These are phyloP conservation scores for Coboldia fuscipes DNA, from an alignment of 1,140 invertebrate species.

Conservation along the genomic window DNA sequence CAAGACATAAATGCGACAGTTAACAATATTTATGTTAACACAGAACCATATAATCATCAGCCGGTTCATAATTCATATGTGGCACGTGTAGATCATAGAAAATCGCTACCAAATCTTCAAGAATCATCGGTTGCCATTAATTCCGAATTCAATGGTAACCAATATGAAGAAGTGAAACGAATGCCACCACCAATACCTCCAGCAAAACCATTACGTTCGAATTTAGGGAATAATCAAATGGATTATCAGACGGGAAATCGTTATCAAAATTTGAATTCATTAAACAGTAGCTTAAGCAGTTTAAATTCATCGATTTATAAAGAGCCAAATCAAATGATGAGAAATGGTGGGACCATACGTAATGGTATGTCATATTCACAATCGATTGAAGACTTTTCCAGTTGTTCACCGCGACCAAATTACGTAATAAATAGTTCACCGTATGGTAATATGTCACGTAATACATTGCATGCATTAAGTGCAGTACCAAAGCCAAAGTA, in stretches of 20 bases:
- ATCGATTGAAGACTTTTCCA: constrained; percentile 1
- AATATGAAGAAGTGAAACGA: neutral
- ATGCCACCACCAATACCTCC: constrained; percentile 11
- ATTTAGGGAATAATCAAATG: constrained; percentile 4
- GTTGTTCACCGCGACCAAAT: neutral
- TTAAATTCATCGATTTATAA: no score
- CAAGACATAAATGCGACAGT: constrained; percentile 28
- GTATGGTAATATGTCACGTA: constrained; percentile 41
- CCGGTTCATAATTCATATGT: no score
- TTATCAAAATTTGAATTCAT: no score
- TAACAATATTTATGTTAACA: constrained; percentile 1
- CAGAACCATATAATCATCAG: neutral
- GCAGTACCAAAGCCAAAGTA: constrained; percentile 52
- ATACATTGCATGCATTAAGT: constrained; percentile 54
- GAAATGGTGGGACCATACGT: no score
- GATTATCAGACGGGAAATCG: no score
- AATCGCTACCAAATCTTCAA: constrained; percentile 27
- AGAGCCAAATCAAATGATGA: no score
- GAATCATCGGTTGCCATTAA: constrained; percentile 6
- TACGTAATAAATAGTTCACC: constrained; percentile 5
- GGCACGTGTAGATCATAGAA: constrained; percentile 23
- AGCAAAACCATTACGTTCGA: constrained; percentile 15
- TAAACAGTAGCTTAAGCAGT: no score
- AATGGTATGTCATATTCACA: neutral
- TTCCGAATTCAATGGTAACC: constrained; percentile 8